Percentiles rank a stretch among this genome's conserved stretches.
phyloP scores from a whole-genome alignment of 2,113 vertebrate genomes.

The Cavia porcellus region DNA sequence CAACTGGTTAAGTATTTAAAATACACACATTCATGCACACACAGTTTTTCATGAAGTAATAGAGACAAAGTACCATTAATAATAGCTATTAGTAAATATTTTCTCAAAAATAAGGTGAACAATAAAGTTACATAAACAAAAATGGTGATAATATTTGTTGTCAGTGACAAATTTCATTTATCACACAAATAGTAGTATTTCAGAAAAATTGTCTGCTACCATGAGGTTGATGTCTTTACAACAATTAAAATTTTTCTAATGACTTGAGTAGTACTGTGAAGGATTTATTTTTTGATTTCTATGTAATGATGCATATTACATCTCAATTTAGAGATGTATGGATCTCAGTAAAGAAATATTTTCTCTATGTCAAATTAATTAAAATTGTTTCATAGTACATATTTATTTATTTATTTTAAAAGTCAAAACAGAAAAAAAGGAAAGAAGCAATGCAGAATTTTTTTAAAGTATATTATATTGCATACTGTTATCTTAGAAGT shows the following conservation, averaged over 20 bases:
- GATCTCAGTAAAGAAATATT: background rate
- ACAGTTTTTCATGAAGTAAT: background rate
- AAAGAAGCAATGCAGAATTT: too few relatives aligned
- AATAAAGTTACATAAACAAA: background rate
- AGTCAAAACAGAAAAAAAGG: too few relatives aligned
- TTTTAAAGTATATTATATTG: too few relatives aligned
- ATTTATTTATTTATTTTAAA: background rate
- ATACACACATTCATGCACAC: background rate
- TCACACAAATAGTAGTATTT: background rate
- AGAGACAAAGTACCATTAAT: background rate
- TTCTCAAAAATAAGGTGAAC: background rate
- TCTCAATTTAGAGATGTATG: background rate
- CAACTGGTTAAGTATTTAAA: background rate
- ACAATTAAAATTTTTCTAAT: background rate
- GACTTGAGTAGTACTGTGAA: background rate
- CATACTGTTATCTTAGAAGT: too few relatives aligned
- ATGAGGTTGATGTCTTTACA: background rate
- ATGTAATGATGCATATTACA: background rate
- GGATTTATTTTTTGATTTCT: background rate
- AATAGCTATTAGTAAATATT: background rate
- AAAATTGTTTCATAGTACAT: background rate
- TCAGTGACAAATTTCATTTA: slow-evolving; percentile 3
- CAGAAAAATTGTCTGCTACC: background rate
- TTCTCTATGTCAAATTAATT: slow-evolving; percentile 11
- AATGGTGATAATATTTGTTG: background rate